Evolutionary conservation across 1,140 invertebrate genomes (phyloP).

Genomic region (Drosophila ironensis): DNA sequence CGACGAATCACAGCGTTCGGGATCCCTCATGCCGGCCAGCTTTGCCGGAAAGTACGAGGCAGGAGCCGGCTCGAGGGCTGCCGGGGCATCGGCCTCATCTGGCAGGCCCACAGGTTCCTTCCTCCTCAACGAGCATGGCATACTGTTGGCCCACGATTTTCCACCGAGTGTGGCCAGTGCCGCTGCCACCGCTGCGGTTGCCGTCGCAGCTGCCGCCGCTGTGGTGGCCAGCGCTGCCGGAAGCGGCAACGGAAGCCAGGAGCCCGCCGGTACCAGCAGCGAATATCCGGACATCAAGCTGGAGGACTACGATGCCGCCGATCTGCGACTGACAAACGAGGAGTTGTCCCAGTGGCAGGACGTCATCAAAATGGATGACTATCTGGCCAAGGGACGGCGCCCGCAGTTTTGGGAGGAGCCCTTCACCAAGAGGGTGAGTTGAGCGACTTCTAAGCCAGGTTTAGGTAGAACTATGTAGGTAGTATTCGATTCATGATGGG

Average conservation of each 20-base stretch:
- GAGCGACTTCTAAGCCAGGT: too few relatives aligned
- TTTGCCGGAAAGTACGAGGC: constrained; percentile 46
- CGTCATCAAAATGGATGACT: constrained; percentile 94
- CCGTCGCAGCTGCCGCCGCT: constrained; percentile 52
- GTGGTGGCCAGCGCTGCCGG: constrained; percentile 25
- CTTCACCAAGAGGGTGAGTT: constrained; percentile 86
- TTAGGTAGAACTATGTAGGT: too few relatives aligned
- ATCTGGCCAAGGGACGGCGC: constrained; percentile 90
- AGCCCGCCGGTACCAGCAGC: constrained; percentile 4
- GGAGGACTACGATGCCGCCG: constrained; percentile 69
- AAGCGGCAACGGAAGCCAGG: constrained; percentile 32
- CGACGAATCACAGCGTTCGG: constrained; percentile 23
- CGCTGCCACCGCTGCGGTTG: constrained; percentile 50
- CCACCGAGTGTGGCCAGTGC: constrained; percentile 46
- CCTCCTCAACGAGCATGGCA: constrained; percentile 74
- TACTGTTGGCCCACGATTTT: constrained; percentile 75
- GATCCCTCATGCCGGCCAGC: constrained; percentile 13
- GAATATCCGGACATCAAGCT: constrained; percentile 70
- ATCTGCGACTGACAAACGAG: constrained; percentile 75
- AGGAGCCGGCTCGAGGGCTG: neutral
- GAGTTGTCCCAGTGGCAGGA: constrained; percentile 83
- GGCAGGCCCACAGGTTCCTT: constrained; percentile 30
- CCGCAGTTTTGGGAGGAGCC: constrained; percentile 96
- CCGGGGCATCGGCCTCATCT: neutral
- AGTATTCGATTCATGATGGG: too few relatives aligned